Conservation (phyloP, 1,140 invertebrate species). For the Plodia interpunctella region DNA sequence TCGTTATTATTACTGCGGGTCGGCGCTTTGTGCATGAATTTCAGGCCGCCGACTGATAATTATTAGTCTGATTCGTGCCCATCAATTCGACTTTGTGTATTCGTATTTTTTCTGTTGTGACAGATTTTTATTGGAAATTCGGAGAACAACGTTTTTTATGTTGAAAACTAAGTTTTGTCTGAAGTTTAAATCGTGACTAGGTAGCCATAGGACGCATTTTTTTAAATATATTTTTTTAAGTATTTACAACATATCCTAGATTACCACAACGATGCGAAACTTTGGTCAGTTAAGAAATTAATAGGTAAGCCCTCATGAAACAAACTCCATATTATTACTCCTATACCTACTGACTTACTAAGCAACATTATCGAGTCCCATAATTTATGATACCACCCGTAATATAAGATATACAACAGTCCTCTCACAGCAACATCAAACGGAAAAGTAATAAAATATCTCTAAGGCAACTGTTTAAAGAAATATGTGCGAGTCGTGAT, state of each 20-base stretch:
- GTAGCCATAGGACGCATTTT: too few species aligned
- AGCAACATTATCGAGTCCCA: not conserved
- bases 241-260: too few species aligned
- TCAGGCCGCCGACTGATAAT: constrained; percentile 75
- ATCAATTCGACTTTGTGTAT: constrained; percentile 72
- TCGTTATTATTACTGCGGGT: constrained; percentile 75
- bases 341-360: too few species aligned
- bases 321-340: too few species aligned
- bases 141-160: too few species aligned
- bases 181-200: too few species aligned
- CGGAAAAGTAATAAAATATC: constrained; percentile 27
- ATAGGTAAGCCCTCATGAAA: too few species aligned
- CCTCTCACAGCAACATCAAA: constrained; percentile 3
- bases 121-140: constrained; percentile 19
- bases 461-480: constrained; percentile 59
- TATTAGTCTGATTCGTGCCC: constrained; percentile 58
- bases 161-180: too few species aligned
- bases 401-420: not conserved
- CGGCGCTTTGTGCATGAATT: constrained; percentile 75
- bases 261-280: too few species aligned
- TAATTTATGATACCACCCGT: not conserved
- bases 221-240: too few species aligned
- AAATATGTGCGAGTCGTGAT: constrained; percentile 44
- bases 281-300: too few species aligned
- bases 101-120: constrained; percentile 25